Conservation (phyloP, 2,888 invertebrate genomes). For the Sphaeridia pumilis region DNA sequence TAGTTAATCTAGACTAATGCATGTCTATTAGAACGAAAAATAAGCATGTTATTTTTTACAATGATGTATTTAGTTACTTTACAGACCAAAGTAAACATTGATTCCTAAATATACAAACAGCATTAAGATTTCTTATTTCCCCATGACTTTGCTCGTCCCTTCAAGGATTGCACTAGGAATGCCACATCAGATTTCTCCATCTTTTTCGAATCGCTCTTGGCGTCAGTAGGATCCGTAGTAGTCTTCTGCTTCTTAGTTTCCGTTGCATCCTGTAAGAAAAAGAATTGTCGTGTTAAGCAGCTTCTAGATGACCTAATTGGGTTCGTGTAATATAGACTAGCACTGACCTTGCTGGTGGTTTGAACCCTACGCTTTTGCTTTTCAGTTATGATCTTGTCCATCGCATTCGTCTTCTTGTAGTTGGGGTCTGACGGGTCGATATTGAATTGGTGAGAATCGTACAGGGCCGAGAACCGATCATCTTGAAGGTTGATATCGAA, state of each 20-base stretch:
- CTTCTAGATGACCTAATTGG: background rate
- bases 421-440: slow-evolving; percentile 86
- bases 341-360: slow-evolving; percentile 21
- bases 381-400: slow-evolving; percentile 67
- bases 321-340: background rate
- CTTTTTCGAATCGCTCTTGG: background rate
- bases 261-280: background rate
- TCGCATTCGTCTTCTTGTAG: slow-evolving; percentile 79
- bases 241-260: background rate
- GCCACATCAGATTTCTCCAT: background rate
- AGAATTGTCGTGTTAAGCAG: too few species aligned
- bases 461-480: slow-evolving; percentile 71
- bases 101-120: background rate
- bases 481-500: slow-evolving; percentile 63
- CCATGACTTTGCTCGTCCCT: slow-evolving; percentile 42
- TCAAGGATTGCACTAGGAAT: background rate
- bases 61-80: too few species aligned
- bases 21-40: too few species aligned
- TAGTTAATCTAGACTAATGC: too few species aligned
- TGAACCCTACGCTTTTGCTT: slow-evolving; percentile 60
- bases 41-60: too few species aligned
- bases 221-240: too few species aligned
- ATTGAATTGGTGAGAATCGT: slow-evolving; percentile 72
- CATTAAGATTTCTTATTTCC: background rate
- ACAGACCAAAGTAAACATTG: background rate